A percentile compares a stretch with the other conserved stretches of the same genome.
phyloP scores from a whole-genome alignment of 2,888 invertebrate genomes.

The Eumerus sabulonum region DNA sequence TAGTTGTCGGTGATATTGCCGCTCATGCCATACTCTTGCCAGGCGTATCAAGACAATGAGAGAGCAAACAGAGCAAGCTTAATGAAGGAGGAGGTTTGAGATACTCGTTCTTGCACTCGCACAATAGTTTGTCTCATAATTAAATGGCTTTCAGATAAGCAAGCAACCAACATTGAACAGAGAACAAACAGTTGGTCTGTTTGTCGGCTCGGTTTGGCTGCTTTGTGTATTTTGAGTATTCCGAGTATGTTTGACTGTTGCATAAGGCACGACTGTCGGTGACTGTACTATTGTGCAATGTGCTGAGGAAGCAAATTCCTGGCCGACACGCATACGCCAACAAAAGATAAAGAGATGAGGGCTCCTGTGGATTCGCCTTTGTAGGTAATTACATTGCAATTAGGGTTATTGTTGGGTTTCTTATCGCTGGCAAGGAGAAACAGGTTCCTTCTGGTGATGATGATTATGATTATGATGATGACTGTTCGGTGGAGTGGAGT shows the following conservation, averaged over 20 bases:
- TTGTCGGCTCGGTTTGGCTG: constrained; percentile 14
- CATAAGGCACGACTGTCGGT: constrained; percentile 6
- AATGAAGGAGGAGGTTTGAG: too few species aligned
- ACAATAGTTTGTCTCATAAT: constrained; percentile 23
- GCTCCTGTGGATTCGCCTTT: constrained; percentile 26
- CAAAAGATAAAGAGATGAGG: neutral
- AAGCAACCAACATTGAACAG: constrained; percentile 1
- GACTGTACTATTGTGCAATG: neutral
- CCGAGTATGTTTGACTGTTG: neutral
- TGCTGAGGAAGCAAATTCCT: neutral
- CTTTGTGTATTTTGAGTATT: constrained; percentile 30
- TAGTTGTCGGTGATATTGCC: constrained; percentile 11
- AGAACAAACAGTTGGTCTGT: constrained; percentile 1
- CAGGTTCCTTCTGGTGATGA: constrained; percentile 15
- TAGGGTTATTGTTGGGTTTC: constrained; percentile 46
- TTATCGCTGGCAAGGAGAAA: constrained; percentile 13
- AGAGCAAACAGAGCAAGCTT: neutral
- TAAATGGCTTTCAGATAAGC: constrained; percentile 26
- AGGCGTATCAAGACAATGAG: neutral
- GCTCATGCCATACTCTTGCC: neutral
- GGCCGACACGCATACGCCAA: neutral
- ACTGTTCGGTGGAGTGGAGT: constrained; percentile 10
- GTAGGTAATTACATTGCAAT: constrained; percentile 52
- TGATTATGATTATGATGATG: constrained; percentile 32
- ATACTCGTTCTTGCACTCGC: too few species aligned